Conservation (phyloP, 1,140 invertebrate species). For the Metaphire vulgaris region DNA sequence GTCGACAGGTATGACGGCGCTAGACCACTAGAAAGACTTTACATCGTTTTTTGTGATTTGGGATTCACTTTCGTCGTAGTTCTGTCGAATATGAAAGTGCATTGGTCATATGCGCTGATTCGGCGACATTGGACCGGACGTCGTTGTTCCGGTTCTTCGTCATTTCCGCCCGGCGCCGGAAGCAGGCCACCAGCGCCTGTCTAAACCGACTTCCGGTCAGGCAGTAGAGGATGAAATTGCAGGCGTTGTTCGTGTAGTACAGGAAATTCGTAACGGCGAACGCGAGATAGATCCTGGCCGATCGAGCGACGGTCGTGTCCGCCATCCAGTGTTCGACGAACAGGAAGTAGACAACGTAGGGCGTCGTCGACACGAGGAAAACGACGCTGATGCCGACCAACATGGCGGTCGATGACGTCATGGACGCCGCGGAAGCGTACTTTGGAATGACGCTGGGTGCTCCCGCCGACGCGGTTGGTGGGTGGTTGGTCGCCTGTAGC, state of each 20-base stretch:
- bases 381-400: slow-evolving; percentile 38
- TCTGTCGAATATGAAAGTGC: no score
- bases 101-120: background rate
- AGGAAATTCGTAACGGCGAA: slow-evolving; percentile 43
- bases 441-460: background rate
- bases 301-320: slow-evolving; percentile 1
- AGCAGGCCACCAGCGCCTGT: slow-evolving; percentile 32
- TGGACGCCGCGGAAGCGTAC: background rate
- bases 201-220: slow-evolving; percentile 41
- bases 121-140: background rate
- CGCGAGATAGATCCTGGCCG: slow-evolving; percentile 33
- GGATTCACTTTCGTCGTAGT: no score
- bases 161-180: slow-evolving; percentile 2
- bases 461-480: background rate
- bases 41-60: no score
- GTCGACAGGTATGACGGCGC: no score
- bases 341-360: slow-evolving; percentile 39
- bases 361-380: slow-evolving; percentile 39
- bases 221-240: slow-evolving; percentile 47
- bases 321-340: background rate
- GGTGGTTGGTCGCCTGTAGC: background rate
- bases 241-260: slow-evolving; percentile 42
- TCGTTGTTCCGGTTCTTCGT: background rate
- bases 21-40: no score
- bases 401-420: slow-evolving; percentile 38